phyloP scores from a whole-genome alignment of 2,888 invertebrate genomes.

The Pammene aurita region DNA sequence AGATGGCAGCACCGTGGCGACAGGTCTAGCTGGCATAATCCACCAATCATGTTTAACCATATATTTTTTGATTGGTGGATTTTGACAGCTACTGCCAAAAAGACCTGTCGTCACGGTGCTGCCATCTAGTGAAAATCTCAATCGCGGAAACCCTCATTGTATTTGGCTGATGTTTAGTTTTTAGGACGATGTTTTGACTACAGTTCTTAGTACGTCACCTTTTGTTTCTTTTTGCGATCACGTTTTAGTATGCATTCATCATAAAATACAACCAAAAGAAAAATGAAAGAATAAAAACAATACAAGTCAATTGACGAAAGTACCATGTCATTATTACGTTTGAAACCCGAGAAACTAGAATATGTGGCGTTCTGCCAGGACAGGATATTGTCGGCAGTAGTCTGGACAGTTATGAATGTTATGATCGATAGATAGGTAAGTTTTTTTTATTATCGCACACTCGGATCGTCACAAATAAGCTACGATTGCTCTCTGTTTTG shows the following conservation, averaged over 20 bases:
- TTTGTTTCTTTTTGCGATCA: neutral
- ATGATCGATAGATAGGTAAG: conserved; percentile 72
- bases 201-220: neutral
- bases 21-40: too few species aligned
- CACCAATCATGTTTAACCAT: too few species aligned
- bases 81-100: too few species aligned
- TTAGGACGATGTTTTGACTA: neutral
- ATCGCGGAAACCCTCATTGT: too few species aligned
- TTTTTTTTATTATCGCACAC: conserved; percentile 65
- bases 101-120: too few species aligned
- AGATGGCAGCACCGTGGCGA: too few species aligned
- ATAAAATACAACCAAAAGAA: neutral
- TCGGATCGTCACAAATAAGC: conserved; percentile 40
- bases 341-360: conserved; percentile 55
- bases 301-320: conserved; percentile 8
- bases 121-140: too few species aligned
- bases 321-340: conserved; percentile 47
- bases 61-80: too few species aligned
- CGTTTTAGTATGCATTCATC: neutral
- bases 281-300: neutral
- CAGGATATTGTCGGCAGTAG: conserved; percentile 67
- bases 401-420: conserved; percentile 67
- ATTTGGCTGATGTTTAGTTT: neutral
- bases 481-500: conserved; percentile 46
- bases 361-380: conserved; percentile 65